Conservation (phyloP, 35 echinoderm and acorn worm genomes). For the Holothuria glaberrima region DNA sequence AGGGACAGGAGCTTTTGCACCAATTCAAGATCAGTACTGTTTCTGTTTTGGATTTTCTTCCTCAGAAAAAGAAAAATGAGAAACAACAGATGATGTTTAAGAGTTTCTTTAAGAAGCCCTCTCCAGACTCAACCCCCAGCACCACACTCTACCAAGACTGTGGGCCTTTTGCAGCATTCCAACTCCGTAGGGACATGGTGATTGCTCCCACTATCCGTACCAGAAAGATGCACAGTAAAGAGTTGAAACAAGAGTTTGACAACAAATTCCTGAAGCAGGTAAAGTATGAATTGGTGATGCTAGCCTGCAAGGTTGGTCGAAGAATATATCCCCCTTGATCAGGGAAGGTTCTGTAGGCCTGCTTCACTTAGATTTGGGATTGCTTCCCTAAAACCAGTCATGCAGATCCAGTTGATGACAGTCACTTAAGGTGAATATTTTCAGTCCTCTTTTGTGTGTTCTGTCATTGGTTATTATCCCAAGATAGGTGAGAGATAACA, state of each 20-base stretch:
- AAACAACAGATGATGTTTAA: constrained; percentile 79
- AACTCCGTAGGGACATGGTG: constrained; percentile 81
- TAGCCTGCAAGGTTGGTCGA: too few relatives aligned
- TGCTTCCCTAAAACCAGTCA: too few relatives aligned
- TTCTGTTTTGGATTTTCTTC: not conserved
- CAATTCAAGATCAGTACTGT: too few relatives aligned
- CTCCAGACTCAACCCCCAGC: constrained; percentile 15
- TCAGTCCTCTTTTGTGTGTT: too few relatives aligned
- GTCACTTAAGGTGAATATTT: too few relatives aligned
- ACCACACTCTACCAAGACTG: constrained; percentile 58
- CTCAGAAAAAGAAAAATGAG: constrained; percentile 63
- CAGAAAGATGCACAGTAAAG: constrained; percentile 11
- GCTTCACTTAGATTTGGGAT: too few relatives aligned
- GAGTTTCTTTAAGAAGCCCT: constrained; percentile 82
- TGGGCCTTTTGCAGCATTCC: constrained; percentile 79
- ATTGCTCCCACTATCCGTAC: constrained; percentile 73
- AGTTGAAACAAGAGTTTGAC: constrained; percentile 59
- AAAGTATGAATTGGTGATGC: not conserved
- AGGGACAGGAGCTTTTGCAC: too few relatives aligned
- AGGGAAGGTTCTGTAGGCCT: too few relatives aligned
- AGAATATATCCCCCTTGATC: too few relatives aligned
- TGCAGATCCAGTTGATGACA: too few relatives aligned
- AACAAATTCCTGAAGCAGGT: constrained; percentile 65
- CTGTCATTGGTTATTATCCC: too few relatives aligned
- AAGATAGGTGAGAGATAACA: too few relatives aligned